Evolutionary conservation across 2,888 invertebrate genomes (phyloP).

Genomic region (Temnothorax rugatulus): DNA sequence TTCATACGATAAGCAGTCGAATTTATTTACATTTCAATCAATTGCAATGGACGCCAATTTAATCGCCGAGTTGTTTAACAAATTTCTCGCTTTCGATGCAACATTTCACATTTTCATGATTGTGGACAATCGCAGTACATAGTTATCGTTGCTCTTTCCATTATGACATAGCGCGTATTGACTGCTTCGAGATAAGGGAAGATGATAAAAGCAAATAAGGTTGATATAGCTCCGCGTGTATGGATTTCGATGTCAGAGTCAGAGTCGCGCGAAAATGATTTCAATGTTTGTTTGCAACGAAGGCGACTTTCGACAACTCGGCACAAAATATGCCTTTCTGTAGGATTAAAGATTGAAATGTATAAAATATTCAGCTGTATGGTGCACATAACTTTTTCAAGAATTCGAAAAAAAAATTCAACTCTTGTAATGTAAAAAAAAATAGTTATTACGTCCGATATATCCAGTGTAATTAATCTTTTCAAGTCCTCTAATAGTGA

Average conservation of each 20-base stretch:
- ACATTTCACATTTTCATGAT: neutral
- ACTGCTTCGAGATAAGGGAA: constrained; percentile 20
- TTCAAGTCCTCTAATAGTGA: neutral
- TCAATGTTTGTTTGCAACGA: neutral
- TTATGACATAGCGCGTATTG: constrained; percentile 16
- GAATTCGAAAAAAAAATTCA: neutral
- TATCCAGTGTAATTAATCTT: neutral
- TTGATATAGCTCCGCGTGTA: neutral
- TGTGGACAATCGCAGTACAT: neutral
- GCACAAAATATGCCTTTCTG: neutral
- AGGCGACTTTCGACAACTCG: neutral
- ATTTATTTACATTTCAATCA: neutral
- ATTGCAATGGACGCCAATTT: neutral
- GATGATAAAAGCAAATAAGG: neutral
- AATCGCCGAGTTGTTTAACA: neutral
- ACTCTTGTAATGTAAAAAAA: neutral
- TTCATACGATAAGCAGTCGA: neutral
- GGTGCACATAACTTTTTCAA: neutral
- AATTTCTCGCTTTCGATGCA: neutral
- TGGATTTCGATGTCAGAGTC: neutral
- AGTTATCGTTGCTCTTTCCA: constrained; percentile 24
- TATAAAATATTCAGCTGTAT: neutral
- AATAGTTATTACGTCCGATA: neutral
- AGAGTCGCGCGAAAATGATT: neutral
- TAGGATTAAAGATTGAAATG: neutral